Percentiles rank a stretch among this genome's conserved stretches.
Conservation (phyloP, 2,113 vertebrate genomes). For the Peucedramus taeniatus region DNA sequence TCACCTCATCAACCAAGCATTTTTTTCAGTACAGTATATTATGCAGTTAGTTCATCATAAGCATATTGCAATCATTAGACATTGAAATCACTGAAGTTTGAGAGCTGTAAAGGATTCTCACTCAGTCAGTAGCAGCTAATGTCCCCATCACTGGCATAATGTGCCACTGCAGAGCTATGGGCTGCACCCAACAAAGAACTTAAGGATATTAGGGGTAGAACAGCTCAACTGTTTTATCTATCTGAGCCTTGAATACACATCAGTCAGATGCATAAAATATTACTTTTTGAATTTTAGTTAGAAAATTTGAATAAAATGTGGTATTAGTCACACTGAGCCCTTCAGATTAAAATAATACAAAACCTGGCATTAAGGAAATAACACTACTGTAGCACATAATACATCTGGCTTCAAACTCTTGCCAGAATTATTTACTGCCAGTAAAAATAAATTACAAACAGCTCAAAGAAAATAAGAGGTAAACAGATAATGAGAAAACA, state of each 20-base stretch:
- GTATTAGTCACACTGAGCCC: neutral
- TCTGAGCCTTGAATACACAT: neutral
- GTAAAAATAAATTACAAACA: neutral
- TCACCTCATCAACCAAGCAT: neutral
- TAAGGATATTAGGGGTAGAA: neutral
- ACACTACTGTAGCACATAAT: rapidly evolving
- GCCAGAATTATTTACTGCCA: neutral
- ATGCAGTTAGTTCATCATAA: neutral
- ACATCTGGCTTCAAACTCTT: neutral
- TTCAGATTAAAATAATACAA: neutral
- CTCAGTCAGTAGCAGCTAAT: neutral
- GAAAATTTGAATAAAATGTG: neutral
- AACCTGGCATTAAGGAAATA: neutral
- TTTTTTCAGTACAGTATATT: neutral
- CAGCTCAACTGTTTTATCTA: neutral
- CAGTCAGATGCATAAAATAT: neutral
- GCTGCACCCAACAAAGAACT: neutral
- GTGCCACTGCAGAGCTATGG: neutral
- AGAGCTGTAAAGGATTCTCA: neutral
- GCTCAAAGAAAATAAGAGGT: neutral
- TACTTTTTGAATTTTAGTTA: neutral
- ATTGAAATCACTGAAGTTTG: neutral
- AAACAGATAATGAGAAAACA: neutral
- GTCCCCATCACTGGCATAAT: neutral
- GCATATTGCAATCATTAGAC: neutral